Base-by-base conservation (phyloP, 1,140 invertebrate genomes). In the Drosophila azteca region DNA sequence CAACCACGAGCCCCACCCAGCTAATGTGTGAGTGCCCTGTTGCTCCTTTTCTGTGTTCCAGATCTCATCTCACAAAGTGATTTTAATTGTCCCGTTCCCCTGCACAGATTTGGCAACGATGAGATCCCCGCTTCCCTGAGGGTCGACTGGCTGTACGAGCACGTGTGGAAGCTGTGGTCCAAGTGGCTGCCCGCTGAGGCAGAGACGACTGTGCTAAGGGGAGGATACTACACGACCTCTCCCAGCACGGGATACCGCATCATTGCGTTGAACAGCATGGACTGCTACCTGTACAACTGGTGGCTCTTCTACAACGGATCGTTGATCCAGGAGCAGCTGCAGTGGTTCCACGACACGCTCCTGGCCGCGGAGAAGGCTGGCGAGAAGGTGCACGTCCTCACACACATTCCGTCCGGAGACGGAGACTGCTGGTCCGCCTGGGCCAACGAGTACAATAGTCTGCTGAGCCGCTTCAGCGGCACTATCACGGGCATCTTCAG, bases 1-100 rank as follows among this genome's bases (percentile, higher is more conserved):
- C 49, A 98, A 98, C 90, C 97, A 98, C 79, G 97, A 98, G 92
- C 94, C 96, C 52, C 94, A 96, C 91, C 97, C 97, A 13, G 92
- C 96, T 1, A 97, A 98, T 92, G 94, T 95, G 82, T 87, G 69
- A 54, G 81, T 78, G 24, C 24, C 17, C 17, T 20, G 17, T 1
- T 20, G 17, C 20, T 64, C n/a, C 26, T n/a, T 29, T n/a, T 45
- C 15, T 58, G 20, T 31, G 46, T 48, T 31, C 55, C 26, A 35
- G 20, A 69, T 50, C 35, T 39, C 35, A 69, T 50, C 35, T 39
- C 35, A 39, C 11, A 39, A 11, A 13, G 2, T 39, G 11, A 39
- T 13, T 5, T 5, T 5, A 26, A 6, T 5, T 5, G 0, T 26
- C 5, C 24, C 24, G 4, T 26, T 26, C 24, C 24, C 4, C 24